These are phyloP conservation scores for Cavia porcellus DNA, from an alignment of 2,113 vertebrate genomes.

Conservation along the genomic window DNA sequence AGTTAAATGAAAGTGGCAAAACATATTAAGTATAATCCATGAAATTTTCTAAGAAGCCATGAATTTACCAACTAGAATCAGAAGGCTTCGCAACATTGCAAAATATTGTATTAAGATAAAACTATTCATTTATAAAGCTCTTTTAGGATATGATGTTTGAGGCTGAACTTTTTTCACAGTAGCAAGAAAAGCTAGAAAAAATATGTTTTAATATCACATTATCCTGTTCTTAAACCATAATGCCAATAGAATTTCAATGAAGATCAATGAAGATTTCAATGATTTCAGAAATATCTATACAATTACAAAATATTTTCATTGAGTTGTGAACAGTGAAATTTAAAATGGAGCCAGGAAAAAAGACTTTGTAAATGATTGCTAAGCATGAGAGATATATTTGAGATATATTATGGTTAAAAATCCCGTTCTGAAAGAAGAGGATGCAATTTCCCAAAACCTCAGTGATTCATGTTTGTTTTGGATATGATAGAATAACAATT, in stretches of 20 bases:
- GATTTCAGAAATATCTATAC: background rate
- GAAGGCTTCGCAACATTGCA: background rate
- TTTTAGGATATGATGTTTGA: background rate
- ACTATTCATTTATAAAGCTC: background rate
- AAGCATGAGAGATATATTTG: background rate
- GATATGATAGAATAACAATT: background rate
- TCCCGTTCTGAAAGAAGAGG: no score
- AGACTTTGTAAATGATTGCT: background rate
- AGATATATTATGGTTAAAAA: background rate
- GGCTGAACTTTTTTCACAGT: background rate
- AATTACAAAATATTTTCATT: background rate
- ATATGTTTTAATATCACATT: background rate
- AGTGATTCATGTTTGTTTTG: background rate
- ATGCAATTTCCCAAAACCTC: no score
- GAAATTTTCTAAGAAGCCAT: no score
- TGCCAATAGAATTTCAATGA: background rate
- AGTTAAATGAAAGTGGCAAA: background rate
- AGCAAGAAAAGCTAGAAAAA: background rate
- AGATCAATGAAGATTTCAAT: background rate
- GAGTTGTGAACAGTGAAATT: background rate
- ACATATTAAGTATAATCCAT: background rate
- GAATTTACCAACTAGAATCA: background rate
- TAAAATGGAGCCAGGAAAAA: background rate
- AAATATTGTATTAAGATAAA: background rate
- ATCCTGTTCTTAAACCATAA: background rate